phyloP scores from a whole-genome alignment of 2,113 vertebrate species.

The Psittacus erithacus region DNA sequence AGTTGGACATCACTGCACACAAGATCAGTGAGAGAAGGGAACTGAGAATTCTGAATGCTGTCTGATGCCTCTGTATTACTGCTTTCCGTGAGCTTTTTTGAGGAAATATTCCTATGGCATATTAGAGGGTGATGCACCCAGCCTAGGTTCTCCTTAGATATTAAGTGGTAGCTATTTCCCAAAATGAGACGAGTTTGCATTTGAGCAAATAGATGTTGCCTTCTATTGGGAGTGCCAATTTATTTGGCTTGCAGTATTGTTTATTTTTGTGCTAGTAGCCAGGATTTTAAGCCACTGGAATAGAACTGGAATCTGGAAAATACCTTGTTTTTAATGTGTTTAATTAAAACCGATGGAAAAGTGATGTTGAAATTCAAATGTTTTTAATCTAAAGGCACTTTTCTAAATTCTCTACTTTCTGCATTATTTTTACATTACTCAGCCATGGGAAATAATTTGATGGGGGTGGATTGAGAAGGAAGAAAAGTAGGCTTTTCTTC shows the following conservation, averaged over 20 bases:
- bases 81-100: fast-evolving
- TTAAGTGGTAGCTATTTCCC: background rate
- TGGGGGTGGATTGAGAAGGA: background rate
- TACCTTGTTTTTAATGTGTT: background rate
- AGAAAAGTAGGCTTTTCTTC: background rate
- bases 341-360: background rate
- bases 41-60: background rate
- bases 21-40: background rate
- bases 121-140: background rate
- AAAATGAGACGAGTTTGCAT: background rate
- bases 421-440: background rate
- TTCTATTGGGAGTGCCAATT: background rate
- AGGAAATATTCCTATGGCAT: background rate
- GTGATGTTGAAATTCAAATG: background rate
- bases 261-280: background rate
- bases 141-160: background rate
- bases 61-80: background rate
- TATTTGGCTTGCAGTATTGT: background rate
- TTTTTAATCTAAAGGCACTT: background rate
- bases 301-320: background rate
- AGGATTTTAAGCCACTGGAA: background rate
- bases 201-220: background rate
- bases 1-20: background rate
- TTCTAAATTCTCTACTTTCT: background rate
- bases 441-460: background rate